Percentiles rank a stretch among this genome's conserved stretches.
Evolutionary conservation across 2,797 vertebrate species (phyloP).

Genomic region (Enteromius radiatus): DNA sequence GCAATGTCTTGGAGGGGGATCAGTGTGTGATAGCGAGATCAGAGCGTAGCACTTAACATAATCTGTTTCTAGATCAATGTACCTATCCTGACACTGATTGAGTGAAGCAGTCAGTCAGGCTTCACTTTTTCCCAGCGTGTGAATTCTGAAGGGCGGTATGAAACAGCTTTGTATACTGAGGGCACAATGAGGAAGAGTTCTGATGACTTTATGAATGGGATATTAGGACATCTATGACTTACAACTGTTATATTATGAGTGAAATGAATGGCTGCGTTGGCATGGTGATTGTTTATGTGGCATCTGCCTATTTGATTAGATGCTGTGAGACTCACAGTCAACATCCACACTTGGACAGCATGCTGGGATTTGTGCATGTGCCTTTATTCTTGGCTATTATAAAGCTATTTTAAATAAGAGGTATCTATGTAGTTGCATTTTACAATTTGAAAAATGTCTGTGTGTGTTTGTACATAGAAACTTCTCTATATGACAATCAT

Average conservation of each 20-base stretch:
- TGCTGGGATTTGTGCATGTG: conserved; percentile 30
- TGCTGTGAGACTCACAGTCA: conserved; percentile 11
- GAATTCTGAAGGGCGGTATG: conserved; percentile 7
- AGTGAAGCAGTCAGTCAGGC: conserved; percentile 12
- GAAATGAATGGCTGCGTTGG: background rate
- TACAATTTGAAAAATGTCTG: background rate
- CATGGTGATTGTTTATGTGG: conserved; percentile 10
- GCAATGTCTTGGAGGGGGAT: background rate
- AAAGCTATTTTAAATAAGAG: background rate
- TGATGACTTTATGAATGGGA: conserved; percentile 17
- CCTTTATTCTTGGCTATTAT: background rate
- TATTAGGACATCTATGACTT: conserved; percentile 3
- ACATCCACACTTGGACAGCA: conserved; percentile 17
- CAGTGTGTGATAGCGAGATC: conserved; percentile 28
- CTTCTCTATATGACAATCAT: background rate
- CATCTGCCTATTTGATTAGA: background rate
- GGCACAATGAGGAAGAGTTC: background rate
- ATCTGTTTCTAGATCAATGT: conserved; percentile 40
- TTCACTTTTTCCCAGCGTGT: conserved; percentile 26
- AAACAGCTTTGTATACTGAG: background rate
- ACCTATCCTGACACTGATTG: conserved; percentile 22
- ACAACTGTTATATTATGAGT: conserved; percentile 8
- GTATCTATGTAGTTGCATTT: background rate
- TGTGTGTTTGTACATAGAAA: background rate
- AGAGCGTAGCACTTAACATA: conserved; percentile 22